Evolutionary conservation across 2,797 vertebrate genomes (phyloP), one percentile per base, ranked within the genome.

Genomic region (Mormyrus hasselquistii): DNA sequence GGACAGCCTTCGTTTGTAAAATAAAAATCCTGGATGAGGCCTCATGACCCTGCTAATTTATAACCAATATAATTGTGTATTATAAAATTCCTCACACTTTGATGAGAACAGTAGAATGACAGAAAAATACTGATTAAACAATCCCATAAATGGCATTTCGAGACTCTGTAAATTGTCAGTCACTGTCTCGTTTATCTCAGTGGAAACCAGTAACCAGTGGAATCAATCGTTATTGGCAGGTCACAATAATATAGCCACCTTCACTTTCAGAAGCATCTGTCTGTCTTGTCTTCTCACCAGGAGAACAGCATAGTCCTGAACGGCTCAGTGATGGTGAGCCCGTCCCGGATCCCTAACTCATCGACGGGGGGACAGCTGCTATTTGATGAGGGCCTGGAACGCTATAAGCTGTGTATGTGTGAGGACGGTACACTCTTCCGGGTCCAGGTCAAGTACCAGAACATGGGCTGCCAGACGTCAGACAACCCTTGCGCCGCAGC

Each of bases 321-420:
- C 0, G 98, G 99, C 10, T 98, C 97, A 0, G 98, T 99, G 93
- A 97, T 97, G 97, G 96, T 99, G 91, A 99, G 95, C 90, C 92
- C 97, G 0, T 94, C 96, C 0, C 97, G 97, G 57, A 97, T 99
- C 90, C 99, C 98, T 0, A 97, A 95, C 49, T 97, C 97, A 1
- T 97, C 96, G 3, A 93, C 95, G 1, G 89, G 94, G 0, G 96
- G 94, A 0, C 87, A 98, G 0, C 93, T 96, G 86, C 95, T 97
- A 8, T 96, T 93, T 1, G 94, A 96, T 0, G 96, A 97, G 2
- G 95, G 96, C 52, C 95, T 96, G 95, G 96, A 98, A 91, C 96
- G 99, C 49, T 99, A 99, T 95, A 99, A 99, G 95, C 97, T 99
- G 19, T 99, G 99, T 69, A 96, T 99, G 97, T 99, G 99, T 90